Conservation (phyloP, 2,797 vertebrate genomes). For the Chromobotia macracanthus region DNA sequence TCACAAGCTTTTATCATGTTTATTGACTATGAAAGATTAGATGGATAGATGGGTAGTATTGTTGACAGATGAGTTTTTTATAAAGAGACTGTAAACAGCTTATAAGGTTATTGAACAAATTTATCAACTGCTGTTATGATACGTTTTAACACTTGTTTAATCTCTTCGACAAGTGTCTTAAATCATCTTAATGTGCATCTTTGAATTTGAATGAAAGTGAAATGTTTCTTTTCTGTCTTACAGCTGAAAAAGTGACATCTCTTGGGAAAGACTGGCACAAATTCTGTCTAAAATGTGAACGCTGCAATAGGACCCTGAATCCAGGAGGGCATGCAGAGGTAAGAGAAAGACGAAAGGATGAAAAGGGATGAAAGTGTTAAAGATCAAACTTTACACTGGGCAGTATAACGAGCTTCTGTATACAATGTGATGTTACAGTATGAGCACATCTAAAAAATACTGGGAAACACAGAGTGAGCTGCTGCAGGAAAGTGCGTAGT, state of each 20-base stretch:
- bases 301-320: conserved; percentile 77
- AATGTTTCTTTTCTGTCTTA: conserved; percentile 20
- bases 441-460: too few relatives aligned
- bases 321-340: conserved; percentile 79
- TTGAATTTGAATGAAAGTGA: not conserved
- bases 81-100: too few relatives aligned
- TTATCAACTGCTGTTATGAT: too few relatives aligned
- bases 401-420: too few relatives aligned
- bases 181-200: not conserved
- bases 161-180: conserved; percentile 17
- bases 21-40: too few relatives aligned
- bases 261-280: conserved; percentile 80
- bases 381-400: not conserved
- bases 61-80: too few relatives aligned
- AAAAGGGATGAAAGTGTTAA: not conserved
- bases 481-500: too few relatives aligned
- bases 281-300: conserved; percentile 80
- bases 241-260: conserved; percentile 79
- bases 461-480: too few relatives aligned
- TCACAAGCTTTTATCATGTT: too few relatives aligned
- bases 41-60: too few relatives aligned
- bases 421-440: not conserved
- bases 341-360: conserved; percentile 21
- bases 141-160: too few relatives aligned
- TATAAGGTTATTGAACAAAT: too few relatives aligned